Conservation (phyloP, 2,888 invertebrate species). For the Troides helena region DNA sequence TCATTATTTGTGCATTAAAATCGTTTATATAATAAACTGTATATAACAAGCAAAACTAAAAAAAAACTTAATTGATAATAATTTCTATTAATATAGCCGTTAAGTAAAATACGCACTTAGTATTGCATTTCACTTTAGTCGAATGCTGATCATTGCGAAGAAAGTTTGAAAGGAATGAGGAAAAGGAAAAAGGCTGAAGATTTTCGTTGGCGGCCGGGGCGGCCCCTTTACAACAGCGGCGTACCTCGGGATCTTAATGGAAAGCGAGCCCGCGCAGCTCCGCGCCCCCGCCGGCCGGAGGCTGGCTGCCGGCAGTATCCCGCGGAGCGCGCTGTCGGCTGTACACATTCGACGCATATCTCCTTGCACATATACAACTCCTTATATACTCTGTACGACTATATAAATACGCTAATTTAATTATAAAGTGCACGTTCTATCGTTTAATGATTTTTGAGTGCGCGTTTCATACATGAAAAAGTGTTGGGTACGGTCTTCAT, state of each 20-base stretch:
- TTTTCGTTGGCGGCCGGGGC: constrained; percentile 54
- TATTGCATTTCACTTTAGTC: not conserved
- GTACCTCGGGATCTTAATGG: constrained; percentile 61
- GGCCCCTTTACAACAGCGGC: constrained; percentile 62
- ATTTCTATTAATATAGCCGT: no score
- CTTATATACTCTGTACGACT: constrained; percentile 22
- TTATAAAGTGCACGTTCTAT: constrained; percentile 30
- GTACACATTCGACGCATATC: constrained; percentile 52
- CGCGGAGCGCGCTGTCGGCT: constrained; percentile 68
- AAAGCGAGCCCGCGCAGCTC: constrained; percentile 72
- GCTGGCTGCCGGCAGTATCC: constrained; percentile 73
- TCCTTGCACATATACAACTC: constrained; percentile 37
- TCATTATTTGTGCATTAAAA: no score
- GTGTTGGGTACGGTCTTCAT: constrained; percentile 41
- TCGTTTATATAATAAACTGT: no score
- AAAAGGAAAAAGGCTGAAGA: constrained; percentile 48
- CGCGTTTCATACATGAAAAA: constrained; percentile 58
- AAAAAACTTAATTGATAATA: no score
- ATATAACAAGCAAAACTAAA: no score
- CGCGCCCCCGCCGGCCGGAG: constrained; percentile 49
- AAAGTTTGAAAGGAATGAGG: constrained; percentile 41
- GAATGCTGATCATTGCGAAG: constrained; percentile 16
- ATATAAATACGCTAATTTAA: constrained; percentile 10
- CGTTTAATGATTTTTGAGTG: constrained; percentile 46
- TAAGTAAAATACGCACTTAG: no score